phyloP scores from a whole-genome alignment of 2,888 invertebrate species.

The Drosophila hawaiiensis region DNA sequence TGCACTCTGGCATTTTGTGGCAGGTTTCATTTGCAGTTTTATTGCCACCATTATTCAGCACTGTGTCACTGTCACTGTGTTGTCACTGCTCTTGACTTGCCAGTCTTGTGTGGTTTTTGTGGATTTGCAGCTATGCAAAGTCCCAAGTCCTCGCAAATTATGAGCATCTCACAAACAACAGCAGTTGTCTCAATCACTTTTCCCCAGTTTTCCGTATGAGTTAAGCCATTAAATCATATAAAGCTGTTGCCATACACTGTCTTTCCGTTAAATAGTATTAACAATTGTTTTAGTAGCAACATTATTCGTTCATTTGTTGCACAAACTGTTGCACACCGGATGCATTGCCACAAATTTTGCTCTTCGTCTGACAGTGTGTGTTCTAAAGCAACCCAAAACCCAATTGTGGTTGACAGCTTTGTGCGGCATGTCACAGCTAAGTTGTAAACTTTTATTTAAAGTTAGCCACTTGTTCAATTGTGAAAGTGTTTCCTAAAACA shows the following conservation, averaged over 20 bases:
- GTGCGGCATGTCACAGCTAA: background rate
- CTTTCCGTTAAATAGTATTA: slow-evolving; percentile 3
- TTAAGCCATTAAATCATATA: slow-evolving; percentile 32
- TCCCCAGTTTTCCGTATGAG: slow-evolving; percentile 17
- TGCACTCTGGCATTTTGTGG: slow-evolving; percentile 56
- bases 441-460: background rate
- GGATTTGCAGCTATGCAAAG: slow-evolving; percentile 21
- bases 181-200: slow-evolving; percentile 27
- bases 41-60: slow-evolving; percentile 66
- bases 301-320: slow-evolving; percentile 6
- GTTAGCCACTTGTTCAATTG: too few species aligned
- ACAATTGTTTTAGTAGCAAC: slow-evolving; percentile 6
- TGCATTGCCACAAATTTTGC: background rate
- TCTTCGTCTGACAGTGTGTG: background rate
- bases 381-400: slow-evolving; percentile 1
- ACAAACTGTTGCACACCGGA: slow-evolving; percentile 6
- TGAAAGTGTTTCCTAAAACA: background rate
- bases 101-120: slow-evolving; percentile 37
- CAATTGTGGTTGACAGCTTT: slow-evolving; percentile 12
- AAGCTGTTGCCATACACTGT: slow-evolving; percentile 15
- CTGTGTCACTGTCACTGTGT: slow-evolving; percentile 25
- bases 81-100: slow-evolving; percentile 46
- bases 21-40: slow-evolving; percentile 63
- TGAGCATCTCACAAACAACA: slow-evolving; percentile 15
- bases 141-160: background rate